Evolutionary conservation across 1,140 invertebrate species (phyloP), one percentile per base, ranked within the genome.

Genomic region (Pararge aegeria): DNA sequence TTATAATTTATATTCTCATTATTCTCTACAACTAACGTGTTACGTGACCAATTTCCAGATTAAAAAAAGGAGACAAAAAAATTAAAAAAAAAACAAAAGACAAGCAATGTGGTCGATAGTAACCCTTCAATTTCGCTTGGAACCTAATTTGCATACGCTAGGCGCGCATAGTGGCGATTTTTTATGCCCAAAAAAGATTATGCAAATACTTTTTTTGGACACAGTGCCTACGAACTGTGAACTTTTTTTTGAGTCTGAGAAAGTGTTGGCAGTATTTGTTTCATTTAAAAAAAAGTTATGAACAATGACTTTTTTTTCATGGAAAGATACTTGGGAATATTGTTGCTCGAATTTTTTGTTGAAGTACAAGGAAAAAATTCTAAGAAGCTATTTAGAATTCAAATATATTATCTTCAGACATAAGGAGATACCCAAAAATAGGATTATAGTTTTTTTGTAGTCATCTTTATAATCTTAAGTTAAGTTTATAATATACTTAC

Each of bases 201-300:
- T 87, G 83, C 56, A 67, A 89, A 89, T 84, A 24, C 21, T 44
- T 89, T 89, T 87, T 89, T 89, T 87, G 83, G 80, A 79, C 83
- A 88, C 74, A 55, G 56, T 38, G 12, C 34, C 75, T 34, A 0
- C 12, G 30, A 12, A 34, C 30, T 7, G 30, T 34, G 55, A 49
- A 66, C 42, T 62, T 73, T 73, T 42, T n/a, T 75, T 73, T 68
- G 19, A 37, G 51, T 65, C 48, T 68, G 63, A 68, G 65, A 73
- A 73, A 73, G 70, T 72, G 54, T 61, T 50, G 49, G 49, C 46
- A 56, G 56, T 56, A 42, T 51, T 50, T 63, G 53, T 63, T 62
- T 56, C 64, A 50, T 53, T n/a, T 48, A 53, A 38, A 65, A 69
- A 69, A 69, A 69, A 69, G 38, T 21, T 59, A 48, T 21, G 54